Evolutionary conservation across 2,113 vertebrate genomes (phyloP).

Genomic region (Pseudorasbora parva): DNA sequence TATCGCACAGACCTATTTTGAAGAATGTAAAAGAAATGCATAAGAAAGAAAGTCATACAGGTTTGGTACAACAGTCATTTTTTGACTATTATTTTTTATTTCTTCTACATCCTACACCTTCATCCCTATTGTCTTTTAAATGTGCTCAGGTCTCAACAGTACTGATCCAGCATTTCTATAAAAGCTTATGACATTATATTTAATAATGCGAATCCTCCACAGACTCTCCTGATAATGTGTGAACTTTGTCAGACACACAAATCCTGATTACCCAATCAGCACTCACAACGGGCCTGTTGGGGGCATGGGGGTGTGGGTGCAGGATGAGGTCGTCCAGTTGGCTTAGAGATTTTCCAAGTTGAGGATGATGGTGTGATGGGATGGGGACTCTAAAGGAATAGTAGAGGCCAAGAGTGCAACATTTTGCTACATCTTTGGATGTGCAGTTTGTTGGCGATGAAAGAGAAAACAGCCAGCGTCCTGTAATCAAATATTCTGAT

Average conservation of each 20-base stretch:
- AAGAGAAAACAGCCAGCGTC: conserved; percentile 21
- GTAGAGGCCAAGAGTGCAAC: not conserved
- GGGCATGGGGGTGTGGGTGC: conserved; percentile 12
- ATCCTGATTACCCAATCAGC: conserved; percentile 55
- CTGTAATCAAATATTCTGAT: conserved; percentile 29
- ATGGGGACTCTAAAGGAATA: not conserved
- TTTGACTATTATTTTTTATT: not conserved
- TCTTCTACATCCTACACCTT: not conserved
- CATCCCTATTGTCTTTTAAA: not conserved
- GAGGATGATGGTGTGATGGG: not conserved
- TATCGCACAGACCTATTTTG: too few species aligned
- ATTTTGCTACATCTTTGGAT: conserved; percentile 18
- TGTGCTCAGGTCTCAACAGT: not conserved
- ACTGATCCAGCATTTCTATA: conserved; percentile 46
- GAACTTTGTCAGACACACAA: conserved; percentile 49
- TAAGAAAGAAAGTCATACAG: not conserved
- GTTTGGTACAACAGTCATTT: not conserved
- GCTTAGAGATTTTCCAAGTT: conserved; percentile 6
- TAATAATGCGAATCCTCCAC: conserved; percentile 32
- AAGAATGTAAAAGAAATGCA: not conserved
- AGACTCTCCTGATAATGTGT: conserved; percentile 49
- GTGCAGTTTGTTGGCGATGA: conserved; percentile 33
- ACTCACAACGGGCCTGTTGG: conserved; percentile 38
- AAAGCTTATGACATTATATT: conserved; percentile 29
- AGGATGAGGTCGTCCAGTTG: conserved; percentile 34